Evolutionary conservation across 1,140 invertebrate species (phyloP).

Genomic region (Polypedilum vanderplanki): DNA sequence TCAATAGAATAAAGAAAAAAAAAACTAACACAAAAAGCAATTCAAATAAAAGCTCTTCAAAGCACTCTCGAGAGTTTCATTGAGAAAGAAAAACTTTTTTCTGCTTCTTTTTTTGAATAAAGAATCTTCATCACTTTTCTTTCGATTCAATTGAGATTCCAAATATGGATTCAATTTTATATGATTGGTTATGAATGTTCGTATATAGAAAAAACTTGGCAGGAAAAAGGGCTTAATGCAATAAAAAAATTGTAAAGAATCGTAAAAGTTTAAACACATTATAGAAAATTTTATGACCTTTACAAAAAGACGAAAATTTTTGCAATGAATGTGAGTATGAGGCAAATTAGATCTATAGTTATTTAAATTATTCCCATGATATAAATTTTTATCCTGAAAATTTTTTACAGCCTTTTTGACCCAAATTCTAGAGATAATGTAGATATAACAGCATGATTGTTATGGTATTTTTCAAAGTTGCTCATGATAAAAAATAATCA

Average conservation of each 20-base stretch:
- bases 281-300: conserved; percentile 1
- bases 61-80: neutral
- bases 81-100: neutral
- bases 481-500: neutral
- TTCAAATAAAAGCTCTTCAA: neutral
- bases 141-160: neutral
- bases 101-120: neutral
- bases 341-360: conserved; percentile 16
- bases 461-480: neutral
- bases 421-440: neutral
- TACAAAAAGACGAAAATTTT: neutral
- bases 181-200: conserved; percentile 2
- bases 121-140: neutral
- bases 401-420: neutral
- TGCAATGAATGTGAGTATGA: too few relatives aligned
- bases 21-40: neutral
- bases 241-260: neutral
- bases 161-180: neutral
- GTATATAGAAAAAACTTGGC: too few relatives aligned
- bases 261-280: conserved; percentile 13
- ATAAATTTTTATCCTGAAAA: neutral
- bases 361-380: neutral
- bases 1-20: too few relatives aligned
- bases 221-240: too few relatives aligned
- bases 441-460: neutral